Conservation (phyloP, 2,888 invertebrate species). For the Marronus borbonicus region DNA sequence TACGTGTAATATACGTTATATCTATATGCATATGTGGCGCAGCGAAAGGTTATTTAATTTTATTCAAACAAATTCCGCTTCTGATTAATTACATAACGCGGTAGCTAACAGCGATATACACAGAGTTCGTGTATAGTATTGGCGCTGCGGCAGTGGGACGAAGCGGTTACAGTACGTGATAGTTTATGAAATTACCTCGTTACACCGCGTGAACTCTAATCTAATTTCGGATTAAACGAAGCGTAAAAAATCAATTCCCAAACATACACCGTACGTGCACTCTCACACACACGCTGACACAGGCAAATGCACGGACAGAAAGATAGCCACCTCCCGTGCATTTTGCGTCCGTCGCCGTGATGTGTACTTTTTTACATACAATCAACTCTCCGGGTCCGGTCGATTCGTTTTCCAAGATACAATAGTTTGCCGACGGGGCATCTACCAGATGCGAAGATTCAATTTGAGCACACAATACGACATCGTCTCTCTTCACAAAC, state of each 20-base stretch:
- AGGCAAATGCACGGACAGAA: not conserved
- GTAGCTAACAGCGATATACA: slow-evolving; percentile 38
- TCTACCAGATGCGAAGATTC: slow-evolving; percentile 52
- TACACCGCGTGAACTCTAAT: slow-evolving; percentile 45
- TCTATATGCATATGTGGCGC: slow-evolving; percentile 7
- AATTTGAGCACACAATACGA: slow-evolving; percentile 51
- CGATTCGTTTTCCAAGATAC: slow-evolving; percentile 49
- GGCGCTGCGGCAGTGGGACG: slow-evolving; percentile 22
- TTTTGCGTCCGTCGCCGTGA: slow-evolving; percentile 34
- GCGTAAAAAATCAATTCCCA: slow-evolving; percentile 48
- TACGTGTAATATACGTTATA: not conserved
- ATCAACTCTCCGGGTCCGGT: slow-evolving; percentile 47
- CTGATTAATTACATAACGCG: slow-evolving; percentile 45
- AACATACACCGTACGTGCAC: slow-evolving; percentile 36
- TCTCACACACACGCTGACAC: slow-evolving; percentile 7
- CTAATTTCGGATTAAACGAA: slow-evolving; percentile 49
- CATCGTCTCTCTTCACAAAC: slow-evolving; percentile 45
- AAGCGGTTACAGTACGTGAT: slow-evolving; percentile 42
- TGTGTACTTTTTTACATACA: slow-evolving; percentile 50
- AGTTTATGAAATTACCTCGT: slow-evolving; percentile 48
- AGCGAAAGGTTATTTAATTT: slow-evolving; percentile 43
- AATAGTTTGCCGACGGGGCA: slow-evolving; percentile 49
- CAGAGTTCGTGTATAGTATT: slow-evolving; percentile 10
- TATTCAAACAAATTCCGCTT: slow-evolving; percentile 46
- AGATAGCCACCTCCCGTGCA: slow-evolving; percentile 42